Percentiles rank a stretch among this genome's conserved stretches.
phyloP scores from a whole-genome alignment of 1,140 invertebrate species.

The Stegodyphus dumicola region DNA sequence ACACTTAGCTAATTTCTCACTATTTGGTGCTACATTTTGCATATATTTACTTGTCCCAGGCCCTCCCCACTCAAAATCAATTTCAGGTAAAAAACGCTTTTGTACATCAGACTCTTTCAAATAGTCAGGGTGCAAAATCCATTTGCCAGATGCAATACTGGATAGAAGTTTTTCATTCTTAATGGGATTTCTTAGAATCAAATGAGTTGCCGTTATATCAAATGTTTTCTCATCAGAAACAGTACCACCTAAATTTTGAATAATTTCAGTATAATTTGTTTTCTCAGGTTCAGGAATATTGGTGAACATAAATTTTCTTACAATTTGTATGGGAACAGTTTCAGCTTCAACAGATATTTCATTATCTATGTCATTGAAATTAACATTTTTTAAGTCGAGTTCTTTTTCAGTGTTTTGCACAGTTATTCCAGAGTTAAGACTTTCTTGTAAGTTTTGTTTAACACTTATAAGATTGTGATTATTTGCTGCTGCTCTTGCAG shows the following conservation, averaged over 20 bases:
- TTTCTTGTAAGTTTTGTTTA: neutral
- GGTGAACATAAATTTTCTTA: conserved; percentile 67
- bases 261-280: conserved; percentile 70
- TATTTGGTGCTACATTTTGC: neutral
- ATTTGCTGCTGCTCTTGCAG: conserved; percentile 7
- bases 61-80: conserved; percentile 59
- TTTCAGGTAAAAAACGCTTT: conserved; percentile 73
- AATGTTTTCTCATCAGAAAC: conserved; percentile 74
- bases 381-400: neutral
- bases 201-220: conserved; percentile 79
- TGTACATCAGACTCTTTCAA: conserved; percentile 75
- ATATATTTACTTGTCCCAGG: neutral
- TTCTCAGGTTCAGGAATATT: conserved; percentile 69
- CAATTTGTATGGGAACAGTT: neutral
- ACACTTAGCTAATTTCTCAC: conserved; percentile 38
- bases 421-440: neutral
- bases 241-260: conserved; percentile 76
- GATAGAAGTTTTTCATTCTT: conserved; percentile 88
- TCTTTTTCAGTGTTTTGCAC: neutral
- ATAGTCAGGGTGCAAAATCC: conserved; percentile 84
- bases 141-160: conserved; percentile 86
- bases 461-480: neutral
- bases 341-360: neutral
- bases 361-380: neutral
- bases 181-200: conserved; percentile 78